Percentiles rank a stretch among this genome's conserved stretches.
phyloP scores from a whole-genome alignment of 2,888 invertebrate species.

The Zeuzera pyrina region DNA sequence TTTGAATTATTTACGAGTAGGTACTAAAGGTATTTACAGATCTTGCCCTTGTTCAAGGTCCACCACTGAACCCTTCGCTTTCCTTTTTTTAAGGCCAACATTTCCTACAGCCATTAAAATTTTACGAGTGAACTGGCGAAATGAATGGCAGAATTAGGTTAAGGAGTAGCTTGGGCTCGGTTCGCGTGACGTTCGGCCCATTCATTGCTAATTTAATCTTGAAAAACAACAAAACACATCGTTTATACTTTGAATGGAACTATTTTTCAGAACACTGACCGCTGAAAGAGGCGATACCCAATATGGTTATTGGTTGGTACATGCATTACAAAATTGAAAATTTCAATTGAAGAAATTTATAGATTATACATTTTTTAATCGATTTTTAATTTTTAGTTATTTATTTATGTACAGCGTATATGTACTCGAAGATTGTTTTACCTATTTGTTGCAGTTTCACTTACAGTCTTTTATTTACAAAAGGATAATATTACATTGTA shows the following conservation, averaged over 20 bases:
- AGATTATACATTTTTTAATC: too few species aligned
- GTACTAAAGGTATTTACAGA: conserved; percentile 26
- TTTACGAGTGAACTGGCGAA: conserved; percentile 66
- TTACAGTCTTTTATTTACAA: too few species aligned
- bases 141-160: conserved; percentile 67
- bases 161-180: conserved; percentile 45
- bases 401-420: too few species aligned
- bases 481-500: too few species aligned
- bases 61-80: conserved; percentile 34
- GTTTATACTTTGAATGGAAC: conserved; percentile 20
- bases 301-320: too few species aligned
- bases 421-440: too few species aligned
- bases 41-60: conserved; percentile 27
- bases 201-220: conserved; percentile 38
- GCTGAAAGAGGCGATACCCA: too few species aligned
- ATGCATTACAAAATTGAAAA: too few species aligned
- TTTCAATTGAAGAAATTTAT: too few species aligned
- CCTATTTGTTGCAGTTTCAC: too few species aligned
- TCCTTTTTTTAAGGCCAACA: conserved; percentile 40
- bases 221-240: conserved; percentile 30
- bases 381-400: too few species aligned
- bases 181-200: conserved; percentile 43
- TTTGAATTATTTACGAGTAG: conserved; percentile 31
- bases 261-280: too few species aligned
- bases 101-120: conserved; percentile 62